phyloP scores from a whole-genome alignment of 2,888 invertebrate species.

The Drosophila parthenogenetica region DNA sequence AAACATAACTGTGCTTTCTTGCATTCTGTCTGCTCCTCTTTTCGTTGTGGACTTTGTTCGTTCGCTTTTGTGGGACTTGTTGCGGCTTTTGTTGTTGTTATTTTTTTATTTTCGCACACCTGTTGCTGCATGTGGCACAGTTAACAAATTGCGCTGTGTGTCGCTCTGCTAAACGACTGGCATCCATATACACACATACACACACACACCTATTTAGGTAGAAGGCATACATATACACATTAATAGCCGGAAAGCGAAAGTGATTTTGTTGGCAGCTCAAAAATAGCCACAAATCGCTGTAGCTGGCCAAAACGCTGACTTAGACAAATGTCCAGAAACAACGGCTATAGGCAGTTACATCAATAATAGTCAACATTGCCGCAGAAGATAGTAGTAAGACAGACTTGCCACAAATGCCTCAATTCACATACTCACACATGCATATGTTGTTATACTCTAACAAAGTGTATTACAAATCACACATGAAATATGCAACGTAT shows the following conservation, averaged over 20 bases:
- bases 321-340: conserved; percentile 59
- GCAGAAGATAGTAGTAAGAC: conserved; percentile 38
- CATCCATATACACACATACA: conserved; percentile 21
- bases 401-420: conserved; percentile 60
- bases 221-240: conserved; percentile 8
- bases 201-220: not conserved
- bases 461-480: not conserved
- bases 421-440: conserved; percentile 40
- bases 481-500: not conserved
- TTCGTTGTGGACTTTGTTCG: conserved; percentile 29
- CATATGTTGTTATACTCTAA: not conserved
- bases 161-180: conserved; percentile 38
- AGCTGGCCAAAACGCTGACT: conserved; percentile 54
- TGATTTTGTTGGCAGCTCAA: conserved; percentile 64
- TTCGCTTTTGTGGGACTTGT: conserved; percentile 25
- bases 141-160: conserved; percentile 23
- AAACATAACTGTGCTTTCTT: conserved; percentile 35
- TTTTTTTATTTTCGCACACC: conserved; percentile 56
- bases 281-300: conserved; percentile 46
- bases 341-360: conserved; percentile 56
- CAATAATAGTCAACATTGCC: conserved; percentile 57
- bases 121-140: conserved; percentile 59
- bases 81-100: conserved; percentile 11
- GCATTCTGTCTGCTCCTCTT: conserved; percentile 47
- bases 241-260: conserved; percentile 73